Percentiles rank a stretch among this genome's conserved stretches.
These are phyloP conservation scores for Toxotes lorentzi DNA, from an alignment of 2,797 vertebrate genomes.

Conservation along the genomic window DNA sequence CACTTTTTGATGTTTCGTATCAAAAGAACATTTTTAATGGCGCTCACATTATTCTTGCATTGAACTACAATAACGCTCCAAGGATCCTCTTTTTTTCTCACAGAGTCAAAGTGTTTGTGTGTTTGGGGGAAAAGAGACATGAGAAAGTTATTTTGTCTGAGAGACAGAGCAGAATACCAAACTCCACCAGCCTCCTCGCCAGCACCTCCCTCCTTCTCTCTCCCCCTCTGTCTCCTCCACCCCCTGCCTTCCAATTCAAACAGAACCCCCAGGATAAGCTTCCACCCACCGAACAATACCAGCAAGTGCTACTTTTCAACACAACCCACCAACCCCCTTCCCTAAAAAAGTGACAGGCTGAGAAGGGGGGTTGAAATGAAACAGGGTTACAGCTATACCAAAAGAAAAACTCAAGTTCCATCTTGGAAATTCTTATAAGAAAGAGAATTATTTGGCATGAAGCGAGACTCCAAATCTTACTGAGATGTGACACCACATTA, in stretches of 20 bases:
- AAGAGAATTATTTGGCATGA: not conserved
- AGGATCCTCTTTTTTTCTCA: conserved; percentile 24
- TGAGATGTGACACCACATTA: not conserved
- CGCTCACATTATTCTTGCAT: not conserved
- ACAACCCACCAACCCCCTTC: conserved; percentile 4
- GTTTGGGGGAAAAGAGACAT: conserved; percentile 29
- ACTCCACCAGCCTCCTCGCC: conserved; percentile 48
- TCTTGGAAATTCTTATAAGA: not conserved
- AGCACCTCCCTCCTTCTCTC: conserved; percentile 37
- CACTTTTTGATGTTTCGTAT: conserved; percentile 10
- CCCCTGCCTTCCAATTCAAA: conserved; percentile 50
- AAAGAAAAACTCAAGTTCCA: conserved; percentile 20
- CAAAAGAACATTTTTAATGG: conserved; percentile 5
- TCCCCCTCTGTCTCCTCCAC: conserved; percentile 12
- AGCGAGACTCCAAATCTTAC: conserved; percentile 4
- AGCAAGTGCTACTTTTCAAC: conserved; percentile 51
- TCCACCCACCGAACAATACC: conserved; percentile 52
- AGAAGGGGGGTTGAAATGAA: conserved; percentile 21
- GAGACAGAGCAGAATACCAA: conserved; percentile 76
- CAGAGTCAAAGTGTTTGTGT: conserved; percentile 41
- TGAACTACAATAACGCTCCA: conserved; percentile 10
- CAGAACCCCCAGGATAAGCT: conserved; percentile 58
- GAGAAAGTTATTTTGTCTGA: conserved; percentile 59
- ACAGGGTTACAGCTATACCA: conserved; percentile 12
- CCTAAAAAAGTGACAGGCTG: conserved; percentile 14